These are phyloP conservation scores for Lycaon pictus DNA, from an alignment of 2,113 vertebrate genomes.

Conservation along the genomic window DNA sequence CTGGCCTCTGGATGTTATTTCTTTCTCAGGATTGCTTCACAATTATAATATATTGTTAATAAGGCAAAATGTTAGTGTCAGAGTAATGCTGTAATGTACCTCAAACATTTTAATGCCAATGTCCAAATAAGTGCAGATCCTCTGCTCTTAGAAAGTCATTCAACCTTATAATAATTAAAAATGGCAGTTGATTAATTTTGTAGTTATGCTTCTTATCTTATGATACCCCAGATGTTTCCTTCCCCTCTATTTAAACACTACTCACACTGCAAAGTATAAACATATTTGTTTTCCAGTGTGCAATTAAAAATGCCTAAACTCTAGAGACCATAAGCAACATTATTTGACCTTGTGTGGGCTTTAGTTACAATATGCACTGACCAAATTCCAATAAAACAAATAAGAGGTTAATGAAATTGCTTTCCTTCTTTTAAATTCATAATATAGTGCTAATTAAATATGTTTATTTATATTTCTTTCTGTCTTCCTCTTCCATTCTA, in stretches of 20 bases:
- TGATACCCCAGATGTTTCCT: slow-evolving; percentile 24
- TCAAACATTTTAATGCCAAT: neutral
- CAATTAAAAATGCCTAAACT: slow-evolving; percentile 52
- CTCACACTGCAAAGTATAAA: slow-evolving; percentile 38
- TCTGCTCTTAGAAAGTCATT: slow-evolving; percentile 46
- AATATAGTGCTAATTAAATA: slow-evolving; percentile 30
- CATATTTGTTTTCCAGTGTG: slow-evolving; percentile 56
- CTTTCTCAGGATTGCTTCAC: neutral
- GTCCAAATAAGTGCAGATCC: neutral
- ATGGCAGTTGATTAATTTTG: slow-evolving; percentile 30
- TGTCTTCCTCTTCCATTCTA: neutral
- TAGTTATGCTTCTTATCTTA: slow-evolving; percentile 52
- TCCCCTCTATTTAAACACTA: neutral
- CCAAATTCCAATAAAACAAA: slow-evolving; percentile 49
- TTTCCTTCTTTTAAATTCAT: slow-evolving; percentile 55
- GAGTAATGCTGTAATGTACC: neutral
- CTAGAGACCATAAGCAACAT: slow-evolving; percentile 53
- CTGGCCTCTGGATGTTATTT: neutral
- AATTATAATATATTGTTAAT: neutral
- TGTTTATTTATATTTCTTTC: neutral
- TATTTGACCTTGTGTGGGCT: slow-evolving; percentile 67
- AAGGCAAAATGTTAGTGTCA: neutral
- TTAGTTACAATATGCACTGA: neutral
- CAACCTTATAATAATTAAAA: slow-evolving; percentile 13
- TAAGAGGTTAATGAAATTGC: slow-evolving; percentile 33